Percentiles rank a stretch among this genome's conserved stretches.
phyloP scores from a whole-genome alignment of 2,888 invertebrate species.

The Alsophila aescularia region DNA sequence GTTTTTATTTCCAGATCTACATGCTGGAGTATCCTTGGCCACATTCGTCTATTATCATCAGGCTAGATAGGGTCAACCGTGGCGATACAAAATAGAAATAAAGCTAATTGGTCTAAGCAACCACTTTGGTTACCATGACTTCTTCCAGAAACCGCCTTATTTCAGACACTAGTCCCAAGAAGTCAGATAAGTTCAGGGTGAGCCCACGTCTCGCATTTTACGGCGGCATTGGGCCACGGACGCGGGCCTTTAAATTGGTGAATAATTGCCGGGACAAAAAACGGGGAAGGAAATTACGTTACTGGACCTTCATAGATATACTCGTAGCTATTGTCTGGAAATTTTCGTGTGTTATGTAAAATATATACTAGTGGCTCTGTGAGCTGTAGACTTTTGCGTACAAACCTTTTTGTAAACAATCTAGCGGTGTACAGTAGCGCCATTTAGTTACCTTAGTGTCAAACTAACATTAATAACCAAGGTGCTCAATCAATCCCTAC shows the following conservation, averaged over 20 bases:
- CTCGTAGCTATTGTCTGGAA: conserved; percentile 7
- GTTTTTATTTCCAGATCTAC: too few relatives aligned
- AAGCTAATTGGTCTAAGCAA: not conserved
- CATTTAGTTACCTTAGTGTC: too few relatives aligned
- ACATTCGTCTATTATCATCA: too few relatives aligned
- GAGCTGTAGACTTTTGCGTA: too few relatives aligned
- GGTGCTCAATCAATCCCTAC: too few relatives aligned
- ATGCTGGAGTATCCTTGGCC: too few relatives aligned
- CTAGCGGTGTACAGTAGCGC: too few relatives aligned
- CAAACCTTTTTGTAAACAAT: too few relatives aligned
- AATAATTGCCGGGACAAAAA: conserved; percentile 23
- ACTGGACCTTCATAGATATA: conserved; percentile 8
- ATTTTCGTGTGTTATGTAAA: not conserved
- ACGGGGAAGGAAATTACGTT: conserved; percentile 13
- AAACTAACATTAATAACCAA: too few relatives aligned
- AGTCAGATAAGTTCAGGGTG: not conserved
- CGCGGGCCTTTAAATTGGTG: conserved; percentile 26
- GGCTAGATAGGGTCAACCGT: too few relatives aligned
- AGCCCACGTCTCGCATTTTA: conserved; percentile 18
- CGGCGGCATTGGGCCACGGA: conserved; percentile 3
- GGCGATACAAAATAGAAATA: not conserved
- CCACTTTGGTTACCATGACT: not conserved
- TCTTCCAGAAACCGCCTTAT: not conserved
- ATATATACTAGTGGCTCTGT: too few relatives aligned
- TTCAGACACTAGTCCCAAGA: not conserved